Conservation (phyloP, 2,113 vertebrate genomes). For the Oncorhynchus masou region DNA sequence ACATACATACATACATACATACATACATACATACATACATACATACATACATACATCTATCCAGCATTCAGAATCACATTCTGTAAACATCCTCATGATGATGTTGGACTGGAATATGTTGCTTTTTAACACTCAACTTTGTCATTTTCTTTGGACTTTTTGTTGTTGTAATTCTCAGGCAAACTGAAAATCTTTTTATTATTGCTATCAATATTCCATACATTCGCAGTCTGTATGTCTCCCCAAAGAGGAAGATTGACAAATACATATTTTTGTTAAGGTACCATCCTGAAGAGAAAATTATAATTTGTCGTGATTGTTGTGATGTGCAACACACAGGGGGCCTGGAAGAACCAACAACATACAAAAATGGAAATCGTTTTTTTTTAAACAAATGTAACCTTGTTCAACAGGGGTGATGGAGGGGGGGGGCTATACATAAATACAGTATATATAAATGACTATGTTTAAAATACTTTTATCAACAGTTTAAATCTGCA, state of each 20-base stretch:
- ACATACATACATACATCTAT: not conserved
- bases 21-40: not conserved
- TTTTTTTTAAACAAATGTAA: constrained; percentile 19
- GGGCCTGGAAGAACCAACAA: constrained; percentile 17
- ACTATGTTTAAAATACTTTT: constrained; percentile 21
- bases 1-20: constrained; percentile 1
- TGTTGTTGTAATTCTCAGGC: not conserved
- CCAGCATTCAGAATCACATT: constrained; percentile 7
- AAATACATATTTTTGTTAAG: not conserved
- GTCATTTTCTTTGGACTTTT: constrained; percentile 2
- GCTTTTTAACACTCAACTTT: constrained; percentile 3
- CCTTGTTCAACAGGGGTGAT: constrained; percentile 7
- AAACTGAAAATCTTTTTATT: not conserved
- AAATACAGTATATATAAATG: constrained; percentile 23
- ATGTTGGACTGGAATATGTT: not conserved
- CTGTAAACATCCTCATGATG: not conserved
- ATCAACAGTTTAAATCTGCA: not conserved
- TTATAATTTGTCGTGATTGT: not conserved
- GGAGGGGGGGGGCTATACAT: not conserved
- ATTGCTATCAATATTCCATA: constrained; percentile 39
- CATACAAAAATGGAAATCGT: constrained; percentile 12
- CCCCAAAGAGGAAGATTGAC: not conserved
- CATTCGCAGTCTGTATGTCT: constrained; percentile 28
- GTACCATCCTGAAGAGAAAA: not conserved
- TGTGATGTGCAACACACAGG: not conserved